A percentile compares a stretch with the other conserved stretches of the same genome.
Conservation (phyloP, 2,797 vertebrate species). For the Hylomyscus alleni region DNA sequence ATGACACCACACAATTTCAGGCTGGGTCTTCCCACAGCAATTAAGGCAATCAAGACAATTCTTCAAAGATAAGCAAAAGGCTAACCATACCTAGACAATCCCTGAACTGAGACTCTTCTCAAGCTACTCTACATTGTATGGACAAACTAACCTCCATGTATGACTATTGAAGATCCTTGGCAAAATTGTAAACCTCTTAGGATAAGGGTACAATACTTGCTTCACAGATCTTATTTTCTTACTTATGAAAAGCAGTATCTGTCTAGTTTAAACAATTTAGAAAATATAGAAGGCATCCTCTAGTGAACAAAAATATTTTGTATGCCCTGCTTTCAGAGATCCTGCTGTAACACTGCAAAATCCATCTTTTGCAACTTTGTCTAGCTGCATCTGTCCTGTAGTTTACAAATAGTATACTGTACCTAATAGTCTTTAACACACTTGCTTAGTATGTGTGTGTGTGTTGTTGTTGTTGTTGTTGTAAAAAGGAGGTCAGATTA, state of each 20-base stretch:
- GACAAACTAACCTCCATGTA: not conserved
- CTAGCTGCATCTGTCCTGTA: not conserved
- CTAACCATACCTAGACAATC: not conserved
- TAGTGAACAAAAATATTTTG: not conserved
- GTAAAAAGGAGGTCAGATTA: not conserved
- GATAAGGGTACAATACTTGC: not conserved
- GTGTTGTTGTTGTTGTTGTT: not conserved
- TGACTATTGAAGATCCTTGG: not conserved
- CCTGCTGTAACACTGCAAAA: not conserved
- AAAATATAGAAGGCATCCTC: not conserved
- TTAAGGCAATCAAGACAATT: not conserved
- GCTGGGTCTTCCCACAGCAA: not conserved
- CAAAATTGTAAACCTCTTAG: not conserved
- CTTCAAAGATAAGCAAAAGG: not conserved
- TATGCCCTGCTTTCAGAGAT: not conserved
- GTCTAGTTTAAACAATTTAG: slow-evolving; percentile 26
- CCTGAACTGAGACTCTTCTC: not conserved
- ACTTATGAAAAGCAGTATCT: slow-evolving; percentile 32
- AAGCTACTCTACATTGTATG: not conserved
- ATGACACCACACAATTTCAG: not conserved
- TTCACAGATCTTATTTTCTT: slow-evolving; percentile 7
- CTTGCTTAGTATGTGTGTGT: slow-evolving; percentile 25
- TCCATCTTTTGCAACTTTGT: not conserved
- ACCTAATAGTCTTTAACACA: slow-evolving; percentile 3
- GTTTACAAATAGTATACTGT: not conserved